A percentile compares a stretch with the other conserved stretches of the same genome.
These are phyloP conservation scores for Xerus rutilus DNA, from an alignment of 2,797 vertebrate species.

Conservation along the genomic window DNA sequence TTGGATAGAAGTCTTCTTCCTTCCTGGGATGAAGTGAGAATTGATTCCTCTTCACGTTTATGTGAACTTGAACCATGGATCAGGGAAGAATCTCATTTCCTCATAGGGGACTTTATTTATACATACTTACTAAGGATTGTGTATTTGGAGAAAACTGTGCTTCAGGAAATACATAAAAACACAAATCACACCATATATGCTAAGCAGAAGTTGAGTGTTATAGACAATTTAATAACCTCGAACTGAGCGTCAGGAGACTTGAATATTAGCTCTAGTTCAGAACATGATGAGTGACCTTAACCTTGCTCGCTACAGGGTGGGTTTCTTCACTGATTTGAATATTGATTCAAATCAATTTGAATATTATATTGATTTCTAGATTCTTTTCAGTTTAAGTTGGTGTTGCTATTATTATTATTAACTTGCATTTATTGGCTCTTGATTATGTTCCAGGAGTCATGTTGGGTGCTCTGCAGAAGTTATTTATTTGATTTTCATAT, in stretches of 20 bases:
- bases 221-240: neutral
- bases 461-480: neutral
- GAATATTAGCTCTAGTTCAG: neutral
- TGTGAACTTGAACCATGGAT: neutral
- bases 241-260: neutral
- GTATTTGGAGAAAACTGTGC: neutral
- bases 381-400: neutral
- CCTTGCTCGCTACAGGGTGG: neutral
- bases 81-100: neutral
- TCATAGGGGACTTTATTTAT: neutral
- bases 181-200: neutral
- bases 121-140: neutral
- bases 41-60: neutral
- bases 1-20: neutral
- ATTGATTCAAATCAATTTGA: no score
- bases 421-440: neutral
- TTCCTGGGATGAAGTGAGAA: neutral
- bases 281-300: neutral
- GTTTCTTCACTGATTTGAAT: no score
- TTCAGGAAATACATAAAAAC: neutral
- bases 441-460: neutral
- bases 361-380: constrained; percentile 14
- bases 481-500: neutral
- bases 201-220: neutral
- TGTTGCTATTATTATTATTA: neutral